A percentile compares a stretch with the other conserved stretches of the same genome.
Conservation (phyloP, 2,113 vertebrate genomes). For the Cynoglossus semilaevis region DNA sequence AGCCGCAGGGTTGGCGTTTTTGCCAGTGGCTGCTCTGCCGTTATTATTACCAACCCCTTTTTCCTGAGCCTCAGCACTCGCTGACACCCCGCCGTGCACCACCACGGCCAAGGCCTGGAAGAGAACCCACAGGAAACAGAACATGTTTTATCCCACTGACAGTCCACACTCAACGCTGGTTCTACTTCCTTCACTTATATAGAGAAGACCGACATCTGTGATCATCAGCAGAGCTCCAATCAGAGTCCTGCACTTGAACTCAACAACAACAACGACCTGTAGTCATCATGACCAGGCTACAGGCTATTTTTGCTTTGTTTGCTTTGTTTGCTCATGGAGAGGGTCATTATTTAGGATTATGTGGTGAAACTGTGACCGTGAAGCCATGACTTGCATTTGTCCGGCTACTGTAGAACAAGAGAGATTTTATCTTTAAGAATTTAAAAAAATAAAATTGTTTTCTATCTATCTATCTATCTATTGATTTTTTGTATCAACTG, state of each 20-base stretch:
- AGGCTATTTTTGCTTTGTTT: slow-evolving; percentile 40
- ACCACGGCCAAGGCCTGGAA: slow-evolving; percentile 43
- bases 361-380: slow-evolving; percentile 45
- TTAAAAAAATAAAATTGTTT: slow-evolving; percentile 4
- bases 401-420: slow-evolving; percentile 13
- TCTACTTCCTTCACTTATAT: slow-evolving; percentile 52
- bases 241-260: slow-evolving; percentile 40
- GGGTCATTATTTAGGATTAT: slow-evolving; percentile 56
- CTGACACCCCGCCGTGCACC: slow-evolving; percentile 56
- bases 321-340: slow-evolving; percentile 41
- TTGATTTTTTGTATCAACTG: too few species aligned
- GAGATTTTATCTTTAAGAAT: slow-evolving; percentile 14
- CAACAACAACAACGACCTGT: slow-evolving; percentile 53
- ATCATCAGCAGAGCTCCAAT: slow-evolving; percentile 53
- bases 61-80: slow-evolving; percentile 60
- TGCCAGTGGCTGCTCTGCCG: slow-evolving; percentile 44
- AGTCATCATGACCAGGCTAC: slow-evolving; percentile 52
- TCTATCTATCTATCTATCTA: too few species aligned
- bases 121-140: slow-evolving; percentile 56
- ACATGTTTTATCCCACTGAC: slow-evolving; percentile 48
- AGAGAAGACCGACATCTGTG: slow-evolving; percentile 15
- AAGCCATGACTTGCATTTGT: slow-evolving; percentile 49
- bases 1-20: slow-evolving; percentile 36
- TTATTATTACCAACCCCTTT: slow-evolving; percentile 51
- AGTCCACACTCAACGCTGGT: slow-evolving; percentile 14